Evolutionary conservation across 2,888 invertebrate genomes (phyloP), one percentile per base, ranked within the genome.

Genomic region (Archaeoteleia sp.): DNA sequence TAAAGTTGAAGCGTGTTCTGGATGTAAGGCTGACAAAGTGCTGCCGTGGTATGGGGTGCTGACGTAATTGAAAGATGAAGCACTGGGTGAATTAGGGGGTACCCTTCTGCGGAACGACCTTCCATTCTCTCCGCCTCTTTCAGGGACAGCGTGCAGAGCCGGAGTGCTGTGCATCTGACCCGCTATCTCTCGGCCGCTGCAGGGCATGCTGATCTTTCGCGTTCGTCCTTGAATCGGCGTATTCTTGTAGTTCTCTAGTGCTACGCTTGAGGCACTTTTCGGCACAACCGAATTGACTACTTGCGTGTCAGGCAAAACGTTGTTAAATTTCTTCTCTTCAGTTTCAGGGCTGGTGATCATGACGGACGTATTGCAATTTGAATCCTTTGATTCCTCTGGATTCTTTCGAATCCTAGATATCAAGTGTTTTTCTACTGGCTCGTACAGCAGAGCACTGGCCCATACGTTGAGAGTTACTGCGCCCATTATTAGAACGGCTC

Each of bases 31-130:
- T 0, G 93, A 93, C 0, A 95, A 76, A 0, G 94, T 94, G 32
- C 94, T 94, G 0, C 95, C 95, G 74, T 95, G 95, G 79, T 93
- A 95, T 0, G 94, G 93, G 0, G 95, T 95, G 39, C 93, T 93
- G 81, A 95, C 90, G 78, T 95, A 95, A 68, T 94, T 92, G 73
- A 95, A 94, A 40, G 94, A 94, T 27, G 94, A 93, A 0, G 91
- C 91, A 0, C 93, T 94, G 0, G 93, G 92, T 17, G 91, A 93
- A 0, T 90, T 88, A 77, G 88, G 90, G 0, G 91, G 91, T 48
- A 73, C 82, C 72, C 67, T 77, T 51, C 75, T 78, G 69, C 72
- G 78, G 12, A 73, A 73, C 5, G 80, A 74, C 70, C 66, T 76
- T 53, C 74, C 65, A 37, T 68, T 74, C 12, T 85, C 85, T 8